phyloP scores from a whole-genome alignment of 2,113 vertebrate species.

The Sterna hirundo region DNA sequence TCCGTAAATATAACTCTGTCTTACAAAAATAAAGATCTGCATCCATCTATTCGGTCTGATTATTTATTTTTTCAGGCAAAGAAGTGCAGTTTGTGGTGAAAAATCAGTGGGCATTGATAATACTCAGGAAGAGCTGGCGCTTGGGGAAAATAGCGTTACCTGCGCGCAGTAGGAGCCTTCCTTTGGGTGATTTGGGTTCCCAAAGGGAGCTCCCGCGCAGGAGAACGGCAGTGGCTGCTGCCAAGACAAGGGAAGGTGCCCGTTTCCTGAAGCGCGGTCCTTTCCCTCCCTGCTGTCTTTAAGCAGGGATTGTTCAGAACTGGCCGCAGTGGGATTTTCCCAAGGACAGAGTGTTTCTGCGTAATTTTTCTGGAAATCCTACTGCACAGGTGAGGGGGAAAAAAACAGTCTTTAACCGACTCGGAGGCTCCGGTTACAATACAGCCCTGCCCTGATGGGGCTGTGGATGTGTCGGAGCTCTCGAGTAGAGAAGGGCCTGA shows the following conservation, averaged over 20 bases:
- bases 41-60: not conserved
- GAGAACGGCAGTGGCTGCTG: not conserved
- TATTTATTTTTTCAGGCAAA: not conserved
- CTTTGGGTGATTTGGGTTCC: accelerated
- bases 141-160: accelerated
- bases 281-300: not conserved
- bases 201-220: accelerated
- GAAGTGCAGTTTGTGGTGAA: not conserved
- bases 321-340: not conserved
- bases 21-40: not conserved
- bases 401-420: accelerated
- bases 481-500: too few species aligned
- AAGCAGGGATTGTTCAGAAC: not conserved
- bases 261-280: too few species aligned
- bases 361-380: accelerated
- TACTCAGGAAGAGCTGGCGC: not conserved
- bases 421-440: accelerated
- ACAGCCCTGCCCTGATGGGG: not conserved
- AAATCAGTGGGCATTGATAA: accelerated
- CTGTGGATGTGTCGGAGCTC: not conserved
- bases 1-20: not conserved
- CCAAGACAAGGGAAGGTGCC: accelerated
- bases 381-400: not conserved
- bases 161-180: not conserved
- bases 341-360: not conserved